These are phyloP conservation scores for Pelodytes ibericus DNA, from an alignment of 2,797 vertebrate genomes.

Conservation along the genomic window DNA sequence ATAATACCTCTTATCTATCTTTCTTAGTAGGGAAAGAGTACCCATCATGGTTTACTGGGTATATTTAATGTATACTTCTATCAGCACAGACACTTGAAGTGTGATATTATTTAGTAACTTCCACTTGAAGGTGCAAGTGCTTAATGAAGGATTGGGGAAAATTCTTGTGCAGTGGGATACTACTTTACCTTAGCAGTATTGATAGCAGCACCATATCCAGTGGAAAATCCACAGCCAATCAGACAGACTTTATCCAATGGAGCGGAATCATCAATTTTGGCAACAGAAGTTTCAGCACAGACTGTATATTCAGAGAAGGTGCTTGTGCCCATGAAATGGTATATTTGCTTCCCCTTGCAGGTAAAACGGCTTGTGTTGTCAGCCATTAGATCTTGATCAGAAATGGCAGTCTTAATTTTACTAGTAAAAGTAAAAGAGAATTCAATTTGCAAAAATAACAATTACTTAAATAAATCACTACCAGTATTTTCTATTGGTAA, in stretches of 20 bases:
- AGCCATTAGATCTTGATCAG: slow-evolving; percentile 68
- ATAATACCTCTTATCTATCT: too few relatives aligned
- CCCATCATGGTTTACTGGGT: too few relatives aligned
- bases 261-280: slow-evolving; percentile 74
- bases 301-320: slow-evolving; percentile 84
- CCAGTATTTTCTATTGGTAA: too few relatives aligned
- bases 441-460: not conserved
- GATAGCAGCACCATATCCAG: slow-evolving; percentile 80
- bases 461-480: too few relatives aligned
- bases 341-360: slow-evolving; percentile 80
- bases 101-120: too few relatives aligned
- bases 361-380: slow-evolving; percentile 81
- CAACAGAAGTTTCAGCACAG: slow-evolving; percentile 80
- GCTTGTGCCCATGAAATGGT: slow-evolving; percentile 84
- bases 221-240: slow-evolving; percentile 81
- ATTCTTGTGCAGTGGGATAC: too few relatives aligned
- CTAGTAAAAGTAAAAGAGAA: not conserved
- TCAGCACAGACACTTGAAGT: too few relatives aligned
- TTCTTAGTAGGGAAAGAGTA: too few relatives aligned
- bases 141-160: too few relatives aligned
- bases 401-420: slow-evolving; percentile 46
- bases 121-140: too few relatives aligned
- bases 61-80: too few relatives aligned
- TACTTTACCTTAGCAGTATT: slow-evolving; percentile 83
- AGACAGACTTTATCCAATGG: slow-evolving; percentile 83